Base-by-base conservation (phyloP, 2,888 invertebrate genomes). In the Phytoseiulus persimilis region DNA sequence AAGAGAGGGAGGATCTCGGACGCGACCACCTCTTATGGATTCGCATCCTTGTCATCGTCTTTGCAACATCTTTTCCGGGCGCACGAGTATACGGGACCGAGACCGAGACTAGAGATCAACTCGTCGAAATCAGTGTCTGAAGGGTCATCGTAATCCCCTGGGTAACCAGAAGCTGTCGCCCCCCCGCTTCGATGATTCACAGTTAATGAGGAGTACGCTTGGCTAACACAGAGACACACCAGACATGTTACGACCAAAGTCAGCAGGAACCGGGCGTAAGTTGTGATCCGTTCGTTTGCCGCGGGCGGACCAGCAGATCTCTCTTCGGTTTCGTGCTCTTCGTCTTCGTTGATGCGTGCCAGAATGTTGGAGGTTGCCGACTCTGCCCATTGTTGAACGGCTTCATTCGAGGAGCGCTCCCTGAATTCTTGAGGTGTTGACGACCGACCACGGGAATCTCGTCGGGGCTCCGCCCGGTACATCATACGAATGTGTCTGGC, bases 191-290 rank as follows among this genome's bases (percentile, higher is more conserved):
- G 87, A 33, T n/a, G 32, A 32, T 87, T 87, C 87, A 32, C 87
- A n/a, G 87, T 87, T 87, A 87, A 45, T 33, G 87, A 87, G 32
- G 87, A 87, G 87, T 87, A 87, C 32, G 87, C 87, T 87, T 87
- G 31, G 87, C 33, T 87, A 28, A 87, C 45, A 87, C 87, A 87
- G n/a, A 87, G 87, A 33, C 87, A 87, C 39, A 87, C 87, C 87
- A 87, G 9, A 87, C 87, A 87, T n/a, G 87, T 87, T 87, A 87
- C 87, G 39, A 87, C 45, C 28, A 87, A 28, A n/a, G 87, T 87
- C 45, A 87, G 45, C 45, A 87, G 33, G 33, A 31, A 87, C 45
- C 87, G 87, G 32, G 87, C 87, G 31, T 87, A 87, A 6, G 33
- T 83, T 5, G 87, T 87, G 28, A 65, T 65, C 18, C 65, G 65